Evolutionary conservation across 2,888 invertebrate genomes (phyloP).

Genomic region (Keiferia lycopersicella): DNA sequence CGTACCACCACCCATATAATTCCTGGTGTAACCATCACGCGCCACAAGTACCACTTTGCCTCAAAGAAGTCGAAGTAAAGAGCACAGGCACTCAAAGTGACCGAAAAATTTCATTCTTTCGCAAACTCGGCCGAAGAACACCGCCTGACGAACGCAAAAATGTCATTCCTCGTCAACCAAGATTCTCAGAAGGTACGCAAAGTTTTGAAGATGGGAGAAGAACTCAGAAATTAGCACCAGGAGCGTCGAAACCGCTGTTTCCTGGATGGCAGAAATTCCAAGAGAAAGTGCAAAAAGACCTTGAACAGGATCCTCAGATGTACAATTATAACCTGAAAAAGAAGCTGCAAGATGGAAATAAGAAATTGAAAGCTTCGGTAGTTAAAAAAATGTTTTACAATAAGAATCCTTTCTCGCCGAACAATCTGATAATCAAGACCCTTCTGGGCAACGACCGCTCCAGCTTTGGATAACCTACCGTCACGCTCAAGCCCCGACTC

Average conservation of each 20-base stretch:
- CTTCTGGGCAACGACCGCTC: constrained; percentile 64
- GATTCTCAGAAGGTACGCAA: constrained; percentile 13
- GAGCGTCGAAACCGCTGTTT: constrained; percentile 42
- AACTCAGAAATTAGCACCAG: constrained; percentile 11
- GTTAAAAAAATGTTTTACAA: constrained; percentile 65
- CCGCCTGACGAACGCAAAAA: constrained; percentile 37
- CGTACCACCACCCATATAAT: constrained; percentile 32
- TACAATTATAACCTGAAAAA: constrained; percentile 56
- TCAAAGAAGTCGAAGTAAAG: constrained; percentile 72
- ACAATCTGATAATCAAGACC: constrained; percentile 62
- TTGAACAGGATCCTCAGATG: constrained; percentile 43
- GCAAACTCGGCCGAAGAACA: constrained; percentile 56
- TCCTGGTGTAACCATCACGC: constrained; percentile 38
- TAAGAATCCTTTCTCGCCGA: constrained; percentile 67
- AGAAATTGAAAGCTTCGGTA: constrained; percentile 60
- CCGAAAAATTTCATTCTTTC: constrained; percentile 59
- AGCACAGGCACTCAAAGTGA: constrained; percentile 70
- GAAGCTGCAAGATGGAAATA: constrained; percentile 56
- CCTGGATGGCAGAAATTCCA: constrained; percentile 55
- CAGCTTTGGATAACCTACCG: constrained; percentile 55
- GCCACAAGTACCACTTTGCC: constrained; percentile 60
- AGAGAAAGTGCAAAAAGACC: constrained; percentile 43
- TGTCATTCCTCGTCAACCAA: neutral
- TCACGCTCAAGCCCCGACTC: constrained; percentile 53
- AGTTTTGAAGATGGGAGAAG: neutral